Evolutionary conservation across 2,113 vertebrate species (phyloP).

Genomic region (chimpanzee (Pan troglodytes)): NHGRI_mPanTro3-v2.1_pri NC_072414.2:87678501-87679000

Average conservation of each 20-base stretch:
- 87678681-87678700: background rate
- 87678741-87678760: no score
- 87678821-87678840: accelerated
- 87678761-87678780: background rate
- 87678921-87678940: background rate
- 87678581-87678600: accelerated
- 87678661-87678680: accelerated
- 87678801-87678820: background rate
- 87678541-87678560: background rate
- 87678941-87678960: background rate
- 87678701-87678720: background rate
- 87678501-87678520: background rate
- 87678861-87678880: background rate
- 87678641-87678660: background rate
- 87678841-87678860: background rate
- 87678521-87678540: background rate
- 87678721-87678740: accelerated
- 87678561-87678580: background rate
- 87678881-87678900: background rate
- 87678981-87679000: background rate
- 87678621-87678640: background rate
- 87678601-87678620: background rate
- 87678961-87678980: background rate
- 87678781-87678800: background rate
- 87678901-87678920: background rate